These are phyloP conservation scores for Scalopus aquaticus DNA, from an alignment of 2,113 vertebrate genomes.

Conservation along the genomic window DNA sequence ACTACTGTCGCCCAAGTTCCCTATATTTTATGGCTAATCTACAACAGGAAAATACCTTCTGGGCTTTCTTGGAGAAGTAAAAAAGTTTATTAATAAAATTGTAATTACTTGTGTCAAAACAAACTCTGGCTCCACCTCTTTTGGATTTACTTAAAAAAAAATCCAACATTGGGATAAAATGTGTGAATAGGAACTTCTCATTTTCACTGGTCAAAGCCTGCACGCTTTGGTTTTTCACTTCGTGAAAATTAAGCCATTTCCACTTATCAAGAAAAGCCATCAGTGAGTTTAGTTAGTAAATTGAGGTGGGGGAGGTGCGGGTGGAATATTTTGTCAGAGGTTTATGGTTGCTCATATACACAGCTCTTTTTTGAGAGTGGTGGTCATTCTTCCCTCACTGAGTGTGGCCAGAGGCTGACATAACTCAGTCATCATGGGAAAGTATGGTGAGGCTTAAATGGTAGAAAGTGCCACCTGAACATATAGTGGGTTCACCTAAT, in stretches of 20 bases:
- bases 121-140: slow-evolving; percentile 55
- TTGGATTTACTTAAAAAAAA: not conserved
- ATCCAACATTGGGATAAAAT: not conserved
- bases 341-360: not conserved
- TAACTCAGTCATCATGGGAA: not conserved
- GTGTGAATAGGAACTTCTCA: slow-evolving; percentile 54
- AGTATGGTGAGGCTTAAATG: not conserved
- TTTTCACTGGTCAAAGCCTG: slow-evolving; percentile 12
- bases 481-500: no score
- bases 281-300: not conserved
- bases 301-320: accelerated
- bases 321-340: not conserved
- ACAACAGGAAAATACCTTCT: not conserved
- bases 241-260: slow-evolving; percentile 58
- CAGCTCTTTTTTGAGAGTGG: not conserved
- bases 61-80: slow-evolving; percentile 30
- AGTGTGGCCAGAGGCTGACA: not conserved
- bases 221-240: slow-evolving; percentile 13
- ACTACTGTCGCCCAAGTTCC: not conserved
- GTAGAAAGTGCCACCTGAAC: not conserved
- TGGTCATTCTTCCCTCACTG: not conserved
- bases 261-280: not conserved
- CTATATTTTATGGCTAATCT: not conserved
- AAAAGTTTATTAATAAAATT: slow-evolving; percentile 32
- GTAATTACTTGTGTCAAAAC: not conserved